Base-by-base conservation (phyloP, 2,113 vertebrate genomes). In the Alosa alosa region DNA sequence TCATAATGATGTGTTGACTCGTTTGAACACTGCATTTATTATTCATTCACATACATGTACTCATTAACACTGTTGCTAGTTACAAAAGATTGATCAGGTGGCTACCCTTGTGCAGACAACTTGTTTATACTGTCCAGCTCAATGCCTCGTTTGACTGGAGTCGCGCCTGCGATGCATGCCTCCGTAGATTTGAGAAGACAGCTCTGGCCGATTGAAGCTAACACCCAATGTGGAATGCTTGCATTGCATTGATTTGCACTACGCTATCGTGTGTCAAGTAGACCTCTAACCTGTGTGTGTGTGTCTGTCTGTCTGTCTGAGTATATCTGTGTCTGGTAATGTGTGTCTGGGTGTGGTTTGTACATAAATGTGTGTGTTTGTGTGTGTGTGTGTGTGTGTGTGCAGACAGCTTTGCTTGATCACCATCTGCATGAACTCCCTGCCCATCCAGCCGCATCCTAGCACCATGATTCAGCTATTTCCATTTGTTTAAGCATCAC, bases 391-490 rank as follows among this genome's bases (percentile, higher is more conserved):
- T 78, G 25, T 78, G 72, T 78, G 36, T 78, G 31, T 72, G 25
- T 4, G 13, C 15, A 78, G n/a, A 31, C 68, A 36, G 13, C 4
- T 5, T 60, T 60, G 20, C 36, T 78, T 39, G 4, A 78, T 39
- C 72, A 15, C 72, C 72, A 78, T 78, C 72, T 78, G 72, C 72
- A 39, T 78, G 72, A 78, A 39, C 72, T 78, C 2, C 72, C 72
- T 36, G 72, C 72, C 72, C 13, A 78, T 78, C 72, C 72, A 78
- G 25, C 72, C 36, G 72, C 39, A 13, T 36, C 31, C 8, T 2
- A 39, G 72, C 39, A 36, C 36, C 25, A 31, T 68, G 64, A 31
- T 68, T 68, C 64, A 68, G 64, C 64, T 68, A 31, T 60, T 60
- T 60, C 55, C 55, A 60, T 60, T 60, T 60, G 55, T 68, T 68